Base-by-base conservation (phyloP, 2,888 invertebrate genomes). In the Imbricaverruca yamaguchii region DNA sequence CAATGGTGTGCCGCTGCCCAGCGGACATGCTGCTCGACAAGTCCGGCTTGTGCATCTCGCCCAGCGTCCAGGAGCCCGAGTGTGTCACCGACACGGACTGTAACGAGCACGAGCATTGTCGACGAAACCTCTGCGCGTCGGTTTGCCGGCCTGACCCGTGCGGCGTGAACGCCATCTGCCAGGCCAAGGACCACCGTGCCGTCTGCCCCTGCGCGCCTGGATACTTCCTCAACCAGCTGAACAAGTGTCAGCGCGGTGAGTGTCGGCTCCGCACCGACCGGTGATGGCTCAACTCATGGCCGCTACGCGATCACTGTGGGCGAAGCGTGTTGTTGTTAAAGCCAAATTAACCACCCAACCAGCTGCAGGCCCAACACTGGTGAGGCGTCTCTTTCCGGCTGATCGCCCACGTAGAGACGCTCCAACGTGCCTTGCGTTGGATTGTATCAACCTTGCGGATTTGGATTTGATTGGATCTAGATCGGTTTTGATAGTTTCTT, bases 151-250 rank as follows among this genome's bases (percentile, higher is more conserved):
- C 92, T n/a, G 92, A 92, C 81, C 78, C 78, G 15, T 96, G 96
- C 85, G 95, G 95, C 18, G 90, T 91, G 55, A 94, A 94, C 86
- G 92, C 95, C 0, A 91, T 92, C 84, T 96, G 96, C 87, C 93
- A 94, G 89, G 94, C 95, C 53, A 91, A 93, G 84, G 91, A 92
- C 85, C 96, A 96, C 87, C 90, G 91, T 85, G 94, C 94, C 0
- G 94, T 94, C 0, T 96, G 95, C 86, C 93, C 94, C 0, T 96
- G 95, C 85, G 89, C 92, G 84, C 92, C 92, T 1, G 92, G 92
- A 84, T 94, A 93, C 85, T 90, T 92, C 83, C 92, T 95, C 80
- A 95, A 93, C 87, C 94, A 94, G 86, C 90, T 90, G 85, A 94
- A 95, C 81, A 21, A 7, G 18, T 74, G 74, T 53, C 53, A 53